A percentile compares a stretch with the other conserved stretches of the same genome.
These are phyloP conservation scores for Chionomys nivalis DNA, from an alignment of 2,113 vertebrate genomes.

Conservation along the genomic window DNA sequence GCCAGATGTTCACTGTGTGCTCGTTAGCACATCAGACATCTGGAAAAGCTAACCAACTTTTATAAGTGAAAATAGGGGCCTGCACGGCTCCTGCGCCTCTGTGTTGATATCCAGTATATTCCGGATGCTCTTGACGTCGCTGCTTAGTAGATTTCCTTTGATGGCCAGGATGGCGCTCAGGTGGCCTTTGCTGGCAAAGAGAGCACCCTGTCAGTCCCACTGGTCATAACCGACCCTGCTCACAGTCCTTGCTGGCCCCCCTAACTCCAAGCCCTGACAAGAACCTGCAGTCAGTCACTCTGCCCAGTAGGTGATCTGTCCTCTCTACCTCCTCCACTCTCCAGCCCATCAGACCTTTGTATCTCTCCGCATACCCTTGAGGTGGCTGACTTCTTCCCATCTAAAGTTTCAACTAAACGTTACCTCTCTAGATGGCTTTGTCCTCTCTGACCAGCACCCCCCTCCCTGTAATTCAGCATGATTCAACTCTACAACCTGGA, in stretches of 20 bases:
- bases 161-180: conserved; percentile 89
- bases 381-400: neutral
- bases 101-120: conserved; percentile 83
- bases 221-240: rapidly evolving
- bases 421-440: neutral
- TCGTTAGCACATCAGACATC: neutral
- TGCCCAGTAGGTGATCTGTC: rapidly evolving
- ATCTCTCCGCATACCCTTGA: neutral
- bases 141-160: conserved; percentile 87
- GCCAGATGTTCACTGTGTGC: rapidly evolving
- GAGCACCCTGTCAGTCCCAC: neutral
- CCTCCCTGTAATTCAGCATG: neutral
- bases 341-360: neutral
- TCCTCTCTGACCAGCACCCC: neutral
- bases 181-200: conserved; percentile 88
- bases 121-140: conserved; percentile 86
- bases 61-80: conserved; percentile 80
- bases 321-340: neutral
- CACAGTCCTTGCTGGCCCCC: rapidly evolving
- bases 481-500: neutral
- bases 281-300: neutral
- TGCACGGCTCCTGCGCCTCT: rapidly evolving
- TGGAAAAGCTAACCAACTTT: conserved; percentile 54
- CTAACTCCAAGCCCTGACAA: neutral
- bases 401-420: neutral